Evolutionary conservation across 2,888 invertebrate genomes (phyloP), one percentile per base, ranked within the genome.

Genomic region (Rosalia funebris): DNA sequence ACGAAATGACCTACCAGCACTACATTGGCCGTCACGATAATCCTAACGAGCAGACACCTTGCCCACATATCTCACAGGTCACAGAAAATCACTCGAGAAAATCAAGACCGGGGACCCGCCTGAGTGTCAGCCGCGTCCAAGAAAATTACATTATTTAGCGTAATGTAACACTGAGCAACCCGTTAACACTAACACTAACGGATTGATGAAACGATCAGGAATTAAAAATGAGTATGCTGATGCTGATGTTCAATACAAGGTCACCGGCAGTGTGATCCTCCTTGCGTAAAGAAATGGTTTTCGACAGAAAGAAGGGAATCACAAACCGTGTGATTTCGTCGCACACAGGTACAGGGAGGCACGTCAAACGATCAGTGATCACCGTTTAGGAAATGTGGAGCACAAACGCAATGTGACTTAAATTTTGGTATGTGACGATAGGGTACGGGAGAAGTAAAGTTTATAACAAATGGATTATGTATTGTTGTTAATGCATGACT

Each of bases 191-290:
- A 44, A 17, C 34, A 45, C 34, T 46, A 60, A 36, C 47, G 37
- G 34, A 46, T 44, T 20, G 58, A 55, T 50, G 17, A 42, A 32
- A 42, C 19, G 50, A 57, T 25, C 55, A 41, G 60, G 53, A 61
- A 61, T 50, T 45, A 45, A 62, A 62, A 62, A 62, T 54, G 44
- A 59, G 53, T 47, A 60, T 47, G 44, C n/a, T n/a, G n/a, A n/a
- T 7, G 58, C 58, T 59, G 63, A 53, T 53, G 57, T 54, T 47
- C 46, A 37, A 20, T 11, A 55, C 64, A 64, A 64, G 64, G 64
- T 62, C 64, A 59, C 11, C 36, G 25, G 32, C 57, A 16, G 48
- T 42, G 48, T 58, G 60, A 52, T 60, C 56, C 48, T 59, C 53
- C 61, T 61, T 59, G 56, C 58, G 64, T 61, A 45, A 64, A 61